These are phyloP conservation scores for Automeris io DNA, from an alignment of 2,888 invertebrate species.

Conservation along the genomic window DNA sequence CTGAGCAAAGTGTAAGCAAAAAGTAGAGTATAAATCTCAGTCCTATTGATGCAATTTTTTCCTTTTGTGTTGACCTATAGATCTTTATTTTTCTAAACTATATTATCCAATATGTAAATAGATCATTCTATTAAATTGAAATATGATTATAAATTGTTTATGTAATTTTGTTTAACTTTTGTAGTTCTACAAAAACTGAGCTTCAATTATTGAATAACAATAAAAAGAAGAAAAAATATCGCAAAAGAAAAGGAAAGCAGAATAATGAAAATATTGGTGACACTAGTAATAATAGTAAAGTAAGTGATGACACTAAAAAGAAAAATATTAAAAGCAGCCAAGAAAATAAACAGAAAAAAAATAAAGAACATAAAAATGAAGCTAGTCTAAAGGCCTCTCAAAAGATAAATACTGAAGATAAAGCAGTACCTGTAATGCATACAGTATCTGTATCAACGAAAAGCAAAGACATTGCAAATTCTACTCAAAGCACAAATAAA, in stretches of 20 bases:
- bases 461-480: neutral
- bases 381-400: neutral
- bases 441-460: neutral
- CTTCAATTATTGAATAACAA: constrained; percentile 3
- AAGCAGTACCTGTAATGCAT: neutral
- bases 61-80: no score
- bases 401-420: neutral
- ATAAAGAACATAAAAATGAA: no score
- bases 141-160: neutral
- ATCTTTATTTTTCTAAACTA: no score
- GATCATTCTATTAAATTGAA: no score
- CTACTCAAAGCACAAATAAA: neutral
- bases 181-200: neutral
- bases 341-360: neutral
- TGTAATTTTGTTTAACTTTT: neutral
- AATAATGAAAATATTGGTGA: neutral
- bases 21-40: no score
- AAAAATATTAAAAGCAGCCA: neutral
- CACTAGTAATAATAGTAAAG: neutral
- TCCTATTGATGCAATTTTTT: no score
- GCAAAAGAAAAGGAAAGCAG: constrained; percentile 1
- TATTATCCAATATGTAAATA: no score
- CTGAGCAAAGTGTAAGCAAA: no score
- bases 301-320: neutral
- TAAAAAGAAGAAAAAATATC: constrained; percentile 17